Conservation (phyloP, 2,888 invertebrate genomes). For the Spilarctia lutea region DNA sequence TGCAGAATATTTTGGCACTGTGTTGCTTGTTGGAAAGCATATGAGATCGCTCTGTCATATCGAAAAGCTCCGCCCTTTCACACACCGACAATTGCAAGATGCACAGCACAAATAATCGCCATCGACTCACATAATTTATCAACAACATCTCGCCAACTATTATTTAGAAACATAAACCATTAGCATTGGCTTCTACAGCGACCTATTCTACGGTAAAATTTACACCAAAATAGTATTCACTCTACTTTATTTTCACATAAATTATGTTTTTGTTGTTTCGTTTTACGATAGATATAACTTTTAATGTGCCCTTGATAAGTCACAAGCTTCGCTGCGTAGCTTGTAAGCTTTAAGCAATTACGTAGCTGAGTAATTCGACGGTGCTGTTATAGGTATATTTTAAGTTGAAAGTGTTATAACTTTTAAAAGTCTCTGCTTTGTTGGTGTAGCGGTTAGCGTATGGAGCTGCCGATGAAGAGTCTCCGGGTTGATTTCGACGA, state of each 20-base stretch:
- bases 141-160: constrained; percentile 17
- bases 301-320: background rate
- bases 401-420: background rate
- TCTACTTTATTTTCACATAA: background rate
- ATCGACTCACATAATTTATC: constrained; percentile 31
- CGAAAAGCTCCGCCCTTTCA: constrained; percentile 32
- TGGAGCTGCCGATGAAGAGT: too few species aligned
- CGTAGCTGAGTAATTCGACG: background rate
- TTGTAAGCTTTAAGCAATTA: background rate
- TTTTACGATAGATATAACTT: background rate
- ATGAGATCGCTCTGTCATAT: constrained; percentile 29
- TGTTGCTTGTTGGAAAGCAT: constrained; percentile 31
- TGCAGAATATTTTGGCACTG: constrained; percentile 4
- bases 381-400: background rate
- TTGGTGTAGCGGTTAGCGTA: too few species aligned
- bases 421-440: too few species aligned
- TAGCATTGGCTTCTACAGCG: constrained; percentile 2
- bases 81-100: constrained; percentile 36
- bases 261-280: background rate
- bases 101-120: constrained; percentile 35
- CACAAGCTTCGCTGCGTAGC: background rate
- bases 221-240: constrained; percentile 4
- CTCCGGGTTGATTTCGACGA: too few species aligned
- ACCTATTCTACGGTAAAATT: background rate
- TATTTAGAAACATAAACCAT: constrained; percentile 24